Evolutionary conservation across 2,888 invertebrate species (phyloP).

Genomic region (Darwinula stevensoni): DNA sequence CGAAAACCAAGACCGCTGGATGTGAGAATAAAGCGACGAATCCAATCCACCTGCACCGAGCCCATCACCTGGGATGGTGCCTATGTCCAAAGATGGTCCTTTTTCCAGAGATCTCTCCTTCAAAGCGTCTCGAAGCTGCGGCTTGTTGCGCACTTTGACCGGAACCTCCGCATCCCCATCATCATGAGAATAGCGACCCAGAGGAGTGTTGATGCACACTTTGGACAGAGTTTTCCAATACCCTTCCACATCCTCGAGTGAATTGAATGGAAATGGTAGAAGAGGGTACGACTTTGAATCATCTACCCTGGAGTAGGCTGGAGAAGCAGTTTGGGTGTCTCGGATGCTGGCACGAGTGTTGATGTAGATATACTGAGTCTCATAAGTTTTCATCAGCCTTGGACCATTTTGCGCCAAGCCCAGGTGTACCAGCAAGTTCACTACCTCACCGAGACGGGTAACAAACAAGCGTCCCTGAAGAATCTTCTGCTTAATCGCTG

Average conservation of each 20-base stretch:
- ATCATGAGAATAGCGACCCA: no score
- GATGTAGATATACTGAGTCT: constrained; percentile 32
- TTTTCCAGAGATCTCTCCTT: no score
- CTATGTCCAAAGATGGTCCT: no score
- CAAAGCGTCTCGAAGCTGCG: background rate
- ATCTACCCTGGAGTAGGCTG: constrained; percentile 29
- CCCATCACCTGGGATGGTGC: constrained; percentile 35
- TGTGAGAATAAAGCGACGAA: constrained; percentile 30
- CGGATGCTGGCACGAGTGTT: constrained; percentile 28
- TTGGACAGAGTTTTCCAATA: constrained; percentile 38
- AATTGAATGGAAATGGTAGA: no score
- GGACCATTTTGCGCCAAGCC: constrained; percentile 19
- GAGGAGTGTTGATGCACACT: constrained; percentile 31
- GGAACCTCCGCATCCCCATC: background rate
- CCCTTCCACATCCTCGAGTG: constrained; percentile 24
- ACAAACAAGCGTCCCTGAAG: constrained; percentile 8
- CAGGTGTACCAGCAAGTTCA: constrained; percentile 13
- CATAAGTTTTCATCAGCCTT: constrained; percentile 30
- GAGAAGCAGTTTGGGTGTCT: constrained; percentile 31
- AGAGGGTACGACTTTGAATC: no score
- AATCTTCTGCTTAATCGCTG: constrained; percentile 4
- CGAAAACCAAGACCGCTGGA: no score
- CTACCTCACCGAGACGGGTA: constrained; percentile 10
- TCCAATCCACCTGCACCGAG: constrained; percentile 40
- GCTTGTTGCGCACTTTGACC: no score